phyloP scores from a whole-genome alignment of 1,140 invertebrate species.

The Drosophila tropicalis region DNA sequence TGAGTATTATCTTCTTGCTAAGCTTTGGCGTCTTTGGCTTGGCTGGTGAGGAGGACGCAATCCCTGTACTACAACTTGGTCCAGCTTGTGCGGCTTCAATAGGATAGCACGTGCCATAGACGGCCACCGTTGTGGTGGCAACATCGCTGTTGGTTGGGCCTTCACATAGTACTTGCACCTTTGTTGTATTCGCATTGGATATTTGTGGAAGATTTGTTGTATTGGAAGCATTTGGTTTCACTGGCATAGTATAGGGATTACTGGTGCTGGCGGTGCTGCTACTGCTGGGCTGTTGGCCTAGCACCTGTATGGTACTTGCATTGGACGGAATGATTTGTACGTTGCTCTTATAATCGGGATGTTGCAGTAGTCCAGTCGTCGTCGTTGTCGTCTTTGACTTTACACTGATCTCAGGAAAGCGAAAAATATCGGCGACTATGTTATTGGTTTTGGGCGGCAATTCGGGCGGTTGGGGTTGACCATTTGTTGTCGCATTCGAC shows the following conservation, averaged over 20 bases:
- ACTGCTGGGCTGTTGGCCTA: conserved; percentile 27
- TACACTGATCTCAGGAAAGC: conserved; percentile 70
- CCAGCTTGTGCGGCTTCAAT: background rate
- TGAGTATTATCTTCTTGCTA: conserved; percentile 78
- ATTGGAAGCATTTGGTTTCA: conserved; percentile 53
- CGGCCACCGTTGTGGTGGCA: conserved; percentile 57
- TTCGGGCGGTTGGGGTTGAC: conserved; percentile 51
- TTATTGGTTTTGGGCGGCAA: conserved; percentile 61
- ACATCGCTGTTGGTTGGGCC: conserved; percentile 16
- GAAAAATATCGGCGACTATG: conserved; percentile 67
- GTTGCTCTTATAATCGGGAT: conserved; percentile 79
- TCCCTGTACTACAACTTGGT: conserved; percentile 10
- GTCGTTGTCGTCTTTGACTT: conserved; percentile 39
- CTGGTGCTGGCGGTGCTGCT: conserved; percentile 27
- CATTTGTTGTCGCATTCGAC: conserved; percentile 57
- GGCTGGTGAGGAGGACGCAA: conserved; percentile 11
- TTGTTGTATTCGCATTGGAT: conserved; percentile 59
- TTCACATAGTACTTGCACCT: conserved; percentile 67
- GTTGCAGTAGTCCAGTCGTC: conserved; percentile 24
- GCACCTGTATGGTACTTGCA: conserved; percentile 42
- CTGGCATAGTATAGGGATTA: conserved; percentile 65
- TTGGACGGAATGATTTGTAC: conserved; percentile 83
- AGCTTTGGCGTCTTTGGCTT: conserved; percentile 68
- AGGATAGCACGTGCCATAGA: conserved; percentile 79
- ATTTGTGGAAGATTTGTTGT: conserved; percentile 20